Conservation (phyloP, 2,113 vertebrate genomes). For the Odontophorus gujanensis region DNA sequence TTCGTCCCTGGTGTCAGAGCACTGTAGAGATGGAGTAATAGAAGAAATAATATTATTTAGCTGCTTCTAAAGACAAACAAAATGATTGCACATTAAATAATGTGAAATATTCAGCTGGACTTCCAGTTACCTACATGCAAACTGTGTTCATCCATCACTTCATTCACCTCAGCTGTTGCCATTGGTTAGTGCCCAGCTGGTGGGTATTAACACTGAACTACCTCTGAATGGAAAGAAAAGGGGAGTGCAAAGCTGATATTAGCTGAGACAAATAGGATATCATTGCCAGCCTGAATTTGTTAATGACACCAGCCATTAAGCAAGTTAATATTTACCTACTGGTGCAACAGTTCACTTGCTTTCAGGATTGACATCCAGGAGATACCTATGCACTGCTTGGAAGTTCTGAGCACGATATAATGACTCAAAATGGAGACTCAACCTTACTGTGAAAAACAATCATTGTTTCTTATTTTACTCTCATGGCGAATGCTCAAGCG, state of each 20-base stretch:
- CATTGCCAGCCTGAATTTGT: slow-evolving; percentile 46
- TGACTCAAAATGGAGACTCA: not conserved
- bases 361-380: not conserved
- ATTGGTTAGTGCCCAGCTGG: not conserved
- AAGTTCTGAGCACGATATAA: not conserved
- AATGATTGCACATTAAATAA: slow-evolving; percentile 3
- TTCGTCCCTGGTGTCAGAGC: not conserved
- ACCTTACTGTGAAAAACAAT: not conserved
- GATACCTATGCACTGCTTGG: not conserved
- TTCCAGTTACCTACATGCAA: not conserved
- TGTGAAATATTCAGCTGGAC: not conserved
- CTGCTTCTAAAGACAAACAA: slow-evolving; percentile 8
- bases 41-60: not conserved
- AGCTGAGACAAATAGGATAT: slow-evolving; percentile 21
- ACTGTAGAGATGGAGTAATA: not conserved
- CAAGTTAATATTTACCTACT: slow-evolving; percentile 28
- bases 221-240: slow-evolving; percentile 10
- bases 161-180: not conserved
- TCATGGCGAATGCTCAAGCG: not conserved
- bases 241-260: not conserved
- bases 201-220: not conserved
- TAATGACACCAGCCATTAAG: slow-evolving; percentile 35
- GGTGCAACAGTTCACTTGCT: not conserved
- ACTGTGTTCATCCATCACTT: not conserved
- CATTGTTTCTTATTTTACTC: not conserved